Conservation (phyloP, 2,888 invertebrate genomes). For the Drosophila nigricruria region DNA sequence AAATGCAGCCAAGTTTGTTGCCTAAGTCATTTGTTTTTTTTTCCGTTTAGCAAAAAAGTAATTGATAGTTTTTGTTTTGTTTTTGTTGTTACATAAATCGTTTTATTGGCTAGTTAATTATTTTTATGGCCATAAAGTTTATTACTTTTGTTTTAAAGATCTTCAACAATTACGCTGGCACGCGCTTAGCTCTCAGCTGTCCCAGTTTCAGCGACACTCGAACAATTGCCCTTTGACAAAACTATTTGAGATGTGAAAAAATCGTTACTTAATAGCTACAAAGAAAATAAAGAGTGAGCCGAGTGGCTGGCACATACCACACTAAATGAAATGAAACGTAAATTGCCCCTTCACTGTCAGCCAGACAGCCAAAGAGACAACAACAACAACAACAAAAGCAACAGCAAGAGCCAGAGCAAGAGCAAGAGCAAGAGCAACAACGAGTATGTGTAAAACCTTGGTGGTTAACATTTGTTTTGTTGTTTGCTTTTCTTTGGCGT, state of each 20-base stretch:
- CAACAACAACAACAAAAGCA: slow-evolving; percentile 8
- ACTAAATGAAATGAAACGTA: slow-evolving; percentile 66
- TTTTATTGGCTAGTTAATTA: slow-evolving; percentile 5
- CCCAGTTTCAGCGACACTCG: slow-evolving; percentile 29
- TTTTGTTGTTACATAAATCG: slow-evolving; percentile 14
- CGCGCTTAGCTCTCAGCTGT: slow-evolving; percentile 44
- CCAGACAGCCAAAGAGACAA: slow-evolving; percentile 11
- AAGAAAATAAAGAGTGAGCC: slow-evolving; percentile 53
- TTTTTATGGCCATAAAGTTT: slow-evolving; percentile 10
- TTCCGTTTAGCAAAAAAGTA: background rate
- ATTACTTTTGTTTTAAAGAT: background rate
- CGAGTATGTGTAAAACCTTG: slow-evolving; percentile 56
- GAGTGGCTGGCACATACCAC: slow-evolving; percentile 54
- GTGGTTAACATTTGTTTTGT: slow-evolving; percentile 46
- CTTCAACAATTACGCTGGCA: slow-evolving; percentile 17
- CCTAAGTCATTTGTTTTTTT: slow-evolving; percentile 72
- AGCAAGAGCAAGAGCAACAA: slow-evolving; percentile 19
- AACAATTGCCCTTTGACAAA: slow-evolving; percentile 31
- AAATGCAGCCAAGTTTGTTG: slow-evolving; percentile 63
- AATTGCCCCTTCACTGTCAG: slow-evolving; percentile 76
- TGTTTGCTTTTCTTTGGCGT: slow-evolving; percentile 67
- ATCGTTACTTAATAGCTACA: slow-evolving; percentile 71
- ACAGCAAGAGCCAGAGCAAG: background rate
- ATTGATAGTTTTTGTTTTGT: background rate
- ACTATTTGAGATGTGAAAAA: slow-evolving; percentile 32